Conservation (phyloP, 2,797 vertebrate species). For the Rhyacichthys aspro region DNA sequence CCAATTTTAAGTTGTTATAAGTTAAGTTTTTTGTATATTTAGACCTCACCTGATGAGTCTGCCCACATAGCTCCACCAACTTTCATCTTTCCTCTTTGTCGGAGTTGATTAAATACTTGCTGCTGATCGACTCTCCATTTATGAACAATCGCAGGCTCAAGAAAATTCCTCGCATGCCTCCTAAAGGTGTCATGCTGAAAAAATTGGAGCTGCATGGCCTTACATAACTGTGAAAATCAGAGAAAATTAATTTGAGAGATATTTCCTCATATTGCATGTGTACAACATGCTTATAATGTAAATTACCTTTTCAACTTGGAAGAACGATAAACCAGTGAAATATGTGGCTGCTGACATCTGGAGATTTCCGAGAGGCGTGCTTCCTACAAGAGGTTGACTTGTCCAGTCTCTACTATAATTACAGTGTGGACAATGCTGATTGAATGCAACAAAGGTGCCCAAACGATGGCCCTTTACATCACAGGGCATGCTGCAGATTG, state of each 20-base stretch:
- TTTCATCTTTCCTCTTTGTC: neutral
- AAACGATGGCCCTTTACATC: neutral
- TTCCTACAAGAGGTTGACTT: slow-evolving; percentile 15
- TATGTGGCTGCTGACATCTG: slow-evolving; percentile 22
- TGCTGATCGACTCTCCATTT: slow-evolving; percentile 4
- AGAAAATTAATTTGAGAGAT: too few relatives aligned
- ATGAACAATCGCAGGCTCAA: slow-evolving; percentile 9
- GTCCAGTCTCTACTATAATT: slow-evolving; percentile 13
- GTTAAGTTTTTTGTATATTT: neutral
- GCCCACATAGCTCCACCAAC: slow-evolving; percentile 4
- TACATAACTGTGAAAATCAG: neutral
- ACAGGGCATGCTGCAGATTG: slow-evolving; percentile 1
- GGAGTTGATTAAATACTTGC: neutral
- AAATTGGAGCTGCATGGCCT: neutral
- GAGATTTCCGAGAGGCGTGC: slow-evolving; percentile 6
- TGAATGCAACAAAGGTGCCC: neutral
- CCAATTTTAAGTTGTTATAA: neutral
- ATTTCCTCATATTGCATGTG: neutral
- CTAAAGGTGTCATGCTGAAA: neutral
- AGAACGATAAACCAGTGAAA: slow-evolving; percentile 17
- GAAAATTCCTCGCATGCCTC: slow-evolving; percentile 2
- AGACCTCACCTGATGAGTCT: slow-evolving; percentile 2
- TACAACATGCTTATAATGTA: neutral
- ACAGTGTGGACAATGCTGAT: slow-evolving; percentile 6
- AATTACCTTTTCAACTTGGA: slow-evolving; percentile 14